A percentile compares a stretch with the other conserved stretches of the same genome.
Evolutionary conservation across 2,888 invertebrate species (phyloP).

Genomic region (Ochropleura leucogaster): DNA sequence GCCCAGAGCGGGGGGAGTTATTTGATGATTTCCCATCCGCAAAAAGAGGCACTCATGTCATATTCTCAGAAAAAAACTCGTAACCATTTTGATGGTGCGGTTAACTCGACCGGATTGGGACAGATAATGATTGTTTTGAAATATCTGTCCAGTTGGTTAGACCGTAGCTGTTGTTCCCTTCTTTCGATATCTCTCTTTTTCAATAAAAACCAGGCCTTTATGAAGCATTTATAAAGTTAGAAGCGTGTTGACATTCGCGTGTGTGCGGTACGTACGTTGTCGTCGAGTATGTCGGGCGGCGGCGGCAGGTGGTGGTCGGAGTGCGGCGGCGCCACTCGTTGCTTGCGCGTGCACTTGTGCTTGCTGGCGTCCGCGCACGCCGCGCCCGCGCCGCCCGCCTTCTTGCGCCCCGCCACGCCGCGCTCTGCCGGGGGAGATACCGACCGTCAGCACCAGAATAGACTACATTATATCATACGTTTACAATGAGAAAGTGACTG

Average conservation of each 20-base stretch:
- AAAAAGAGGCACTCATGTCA: no score
- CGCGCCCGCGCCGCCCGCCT: slow-evolving; percentile 71
- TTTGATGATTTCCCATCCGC: no score
- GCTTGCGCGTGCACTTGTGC: slow-evolving; percentile 88
- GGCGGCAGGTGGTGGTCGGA: slow-evolving; percentile 88
- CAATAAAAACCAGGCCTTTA: background rate
- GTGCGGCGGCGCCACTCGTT: slow-evolving; percentile 82
- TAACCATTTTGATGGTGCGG: no score
- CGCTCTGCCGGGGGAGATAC: slow-evolving; percentile 52
- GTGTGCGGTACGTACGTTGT: slow-evolving; percentile 75
- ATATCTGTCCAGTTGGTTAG: no score
- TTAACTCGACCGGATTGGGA: no score
- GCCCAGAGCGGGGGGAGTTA: no score
- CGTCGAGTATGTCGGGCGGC: slow-evolving; percentile 86
- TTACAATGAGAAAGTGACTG: no score
- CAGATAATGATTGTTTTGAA: no score
- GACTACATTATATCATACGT: no score
- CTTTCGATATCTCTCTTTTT: background rate
- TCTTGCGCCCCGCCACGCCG: slow-evolving; percentile 65
- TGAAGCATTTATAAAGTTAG: background rate
- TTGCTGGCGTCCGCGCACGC: slow-evolving; percentile 62
- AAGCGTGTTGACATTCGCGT: accelerated
- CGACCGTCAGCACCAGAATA: no score
- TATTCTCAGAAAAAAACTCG: no score
- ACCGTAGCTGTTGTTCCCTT: background rate